Percentiles rank a stretch among this genome's conserved stretches.
Conservation (phyloP, 2,888 invertebrate genomes). For the Leucozona laternaria region DNA sequence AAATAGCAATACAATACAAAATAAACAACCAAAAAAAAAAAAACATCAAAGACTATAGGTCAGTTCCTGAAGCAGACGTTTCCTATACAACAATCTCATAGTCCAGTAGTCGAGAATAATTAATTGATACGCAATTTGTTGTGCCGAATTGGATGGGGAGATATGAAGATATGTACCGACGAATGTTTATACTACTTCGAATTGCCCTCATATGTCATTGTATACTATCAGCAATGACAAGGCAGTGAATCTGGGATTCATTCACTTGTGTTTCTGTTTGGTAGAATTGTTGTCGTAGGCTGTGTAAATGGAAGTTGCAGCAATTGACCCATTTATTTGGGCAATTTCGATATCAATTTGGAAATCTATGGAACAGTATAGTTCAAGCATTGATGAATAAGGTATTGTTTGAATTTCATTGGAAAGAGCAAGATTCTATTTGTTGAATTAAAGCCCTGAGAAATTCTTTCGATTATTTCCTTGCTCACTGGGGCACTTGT, state of each 20-base stretch:
- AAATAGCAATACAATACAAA: background rate
- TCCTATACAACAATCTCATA: slow-evolving; percentile 7
- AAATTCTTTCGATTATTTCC: no score
- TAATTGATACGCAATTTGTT: slow-evolving; percentile 47
- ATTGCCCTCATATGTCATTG: slow-evolving; percentile 14
- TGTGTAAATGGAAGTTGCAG: background rate
- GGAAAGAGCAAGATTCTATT: background rate
- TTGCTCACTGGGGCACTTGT: no score
- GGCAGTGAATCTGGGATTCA: slow-evolving; percentile 25
- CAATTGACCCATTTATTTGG: slow-evolving; percentile 10
- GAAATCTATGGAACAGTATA: background rate
- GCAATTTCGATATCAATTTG: background rate
- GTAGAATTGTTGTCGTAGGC: background rate
- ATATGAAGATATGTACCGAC: background rate
- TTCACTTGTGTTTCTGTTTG: background rate
- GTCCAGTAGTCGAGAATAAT: slow-evolving; percentile 44
- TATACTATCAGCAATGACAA: slow-evolving; percentile 2
- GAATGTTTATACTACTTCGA: background rate
- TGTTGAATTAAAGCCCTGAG: background rate
- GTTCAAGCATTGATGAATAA: background rate
- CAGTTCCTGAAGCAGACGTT: slow-evolving; percentile 7
- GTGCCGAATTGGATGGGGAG: slow-evolving; percentile 12
- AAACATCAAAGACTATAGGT: slow-evolving; percentile 13
- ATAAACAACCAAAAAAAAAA: no score
- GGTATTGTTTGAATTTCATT: background rate